Base-by-base conservation (phyloP, 2,113 vertebrate species). In the Phainopepla nitens region DNA sequence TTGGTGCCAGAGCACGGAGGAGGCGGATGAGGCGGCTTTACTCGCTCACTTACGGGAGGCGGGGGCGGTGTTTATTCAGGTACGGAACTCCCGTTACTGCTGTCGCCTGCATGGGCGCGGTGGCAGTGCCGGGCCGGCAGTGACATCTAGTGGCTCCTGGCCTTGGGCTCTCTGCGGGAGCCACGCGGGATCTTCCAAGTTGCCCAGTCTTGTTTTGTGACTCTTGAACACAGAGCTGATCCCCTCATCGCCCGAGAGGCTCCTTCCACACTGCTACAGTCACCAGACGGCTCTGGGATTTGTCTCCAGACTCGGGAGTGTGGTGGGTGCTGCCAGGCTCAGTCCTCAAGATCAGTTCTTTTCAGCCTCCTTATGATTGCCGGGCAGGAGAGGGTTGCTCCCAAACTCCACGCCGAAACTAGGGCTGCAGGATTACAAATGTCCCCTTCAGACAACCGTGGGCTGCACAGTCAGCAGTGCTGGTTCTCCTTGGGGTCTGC, bases 131-230 rank as follows among this genome's bases (percentile, higher is more conserved):
- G 85, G 53, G 71, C 19, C 87, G 71, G 95, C 82, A 96, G 95
- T 95, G 97, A 96, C 97, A 97, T 92, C 97, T 98, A 97, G 97
- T 93, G 97, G 97, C 85, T 78, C 23, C 50, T 5, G 50, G 57
- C 86, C 87, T 39, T 20, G 89, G 65, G 83, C 79, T 82, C 60
- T 44, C 31, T 23, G 50, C 7, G 1, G 31, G 9, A 79, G 73
- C 76, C 39, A 7, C 4, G 1, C 28, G 15, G 17, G 3, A 5
- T 7, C 76, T 18, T 9, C 60, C 51, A 2, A 2, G 11, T 8
- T 28, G 82, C 61, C 79, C 39, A 0, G 2, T 35, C 39, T 28
- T 16, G 27, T 22, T 51, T 6, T 36, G 82, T 14, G 33, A 2
- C n/a, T 53, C 75, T 13, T 5, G 39, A n/a, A 3, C 8, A 0